A percentile compares a stretch with the other conserved stretches of the same genome.
phyloP scores from a whole-genome alignment of 2,113 vertebrate genomes.

The Aegypius monachus region DNA sequence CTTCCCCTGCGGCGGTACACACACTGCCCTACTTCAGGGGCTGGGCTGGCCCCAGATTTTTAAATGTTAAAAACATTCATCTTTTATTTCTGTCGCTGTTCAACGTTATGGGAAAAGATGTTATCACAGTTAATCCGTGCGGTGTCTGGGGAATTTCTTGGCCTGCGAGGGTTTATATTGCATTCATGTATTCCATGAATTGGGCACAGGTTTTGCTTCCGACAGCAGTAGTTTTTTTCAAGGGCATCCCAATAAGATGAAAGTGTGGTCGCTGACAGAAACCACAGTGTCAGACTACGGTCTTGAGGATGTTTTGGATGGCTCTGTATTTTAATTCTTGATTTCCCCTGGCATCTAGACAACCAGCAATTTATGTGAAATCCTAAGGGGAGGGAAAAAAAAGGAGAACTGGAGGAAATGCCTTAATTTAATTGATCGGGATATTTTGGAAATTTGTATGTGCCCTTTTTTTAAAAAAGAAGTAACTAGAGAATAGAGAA shows the following conservation, averaged over 20 bases:
- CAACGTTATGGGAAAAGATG: slow-evolving; percentile 53
- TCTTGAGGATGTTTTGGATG: slow-evolving; percentile 58
- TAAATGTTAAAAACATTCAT: background rate
- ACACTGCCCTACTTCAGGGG: background rate
- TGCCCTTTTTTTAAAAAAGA: background rate
- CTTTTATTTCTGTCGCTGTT: background rate
- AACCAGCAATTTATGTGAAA: slow-evolving; percentile 46
- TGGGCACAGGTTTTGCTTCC: slow-evolving; percentile 48
- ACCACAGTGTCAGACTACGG: slow-evolving; percentile 36
- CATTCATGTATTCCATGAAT: slow-evolving; percentile 64
- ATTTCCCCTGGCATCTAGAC: slow-evolving; percentile 56
- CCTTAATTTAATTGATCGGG: background rate
- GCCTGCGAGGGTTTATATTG: slow-evolving; percentile 43
- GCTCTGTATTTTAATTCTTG: slow-evolving; percentile 61
- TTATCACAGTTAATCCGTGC: slow-evolving; percentile 57
- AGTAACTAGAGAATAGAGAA: background rate
- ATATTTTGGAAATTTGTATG: slow-evolving; percentile 5
- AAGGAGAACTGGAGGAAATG: slow-evolving; percentile 20
- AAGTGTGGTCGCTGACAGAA: slow-evolving; percentile 53
- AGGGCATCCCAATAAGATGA: slow-evolving; percentile 62
- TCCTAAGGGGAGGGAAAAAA: background rate
- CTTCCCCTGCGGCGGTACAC: background rate
- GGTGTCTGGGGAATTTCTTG: slow-evolving; percentile 64
- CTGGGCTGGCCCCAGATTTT: background rate
- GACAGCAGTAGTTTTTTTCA: slow-evolving; percentile 30